A percentile compares a stretch with the other conserved stretches of the same genome.
Evolutionary conservation across 2,888 invertebrate species (phyloP).

Genomic region (Pherbina coryleti): DNA sequence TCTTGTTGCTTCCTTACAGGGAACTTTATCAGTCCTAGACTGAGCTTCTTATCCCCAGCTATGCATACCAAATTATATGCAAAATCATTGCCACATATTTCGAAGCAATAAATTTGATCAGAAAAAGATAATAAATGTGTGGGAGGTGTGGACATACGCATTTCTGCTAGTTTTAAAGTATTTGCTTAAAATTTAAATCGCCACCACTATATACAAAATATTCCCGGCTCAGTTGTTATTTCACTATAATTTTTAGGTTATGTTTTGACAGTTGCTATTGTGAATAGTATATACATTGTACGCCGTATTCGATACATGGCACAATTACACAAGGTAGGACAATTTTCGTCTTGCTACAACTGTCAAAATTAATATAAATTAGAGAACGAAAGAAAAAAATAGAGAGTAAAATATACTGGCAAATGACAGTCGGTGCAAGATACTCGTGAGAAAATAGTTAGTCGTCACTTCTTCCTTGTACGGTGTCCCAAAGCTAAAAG

Average conservation of each 20-base stretch:
- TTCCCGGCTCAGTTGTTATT: background rate
- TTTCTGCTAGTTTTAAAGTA: slow-evolving; percentile 45
- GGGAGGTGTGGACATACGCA: slow-evolving; percentile 62
- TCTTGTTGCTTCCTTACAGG: slow-evolving; percentile 69
- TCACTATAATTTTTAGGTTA: background rate
- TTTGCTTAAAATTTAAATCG: background rate
- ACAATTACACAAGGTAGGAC: too few relatives aligned
- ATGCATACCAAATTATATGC: slow-evolving; percentile 76
- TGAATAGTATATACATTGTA: too few relatives aligned
- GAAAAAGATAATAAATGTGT: slow-evolving; percentile 71
- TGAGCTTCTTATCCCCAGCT: slow-evolving; percentile 73
- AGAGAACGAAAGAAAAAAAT: too few relatives aligned
- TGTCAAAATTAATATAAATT: too few relatives aligned
- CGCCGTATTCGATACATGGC: too few relatives aligned
- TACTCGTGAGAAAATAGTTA: too few relatives aligned
- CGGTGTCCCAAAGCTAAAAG: too few relatives aligned
- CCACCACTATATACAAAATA: background rate
- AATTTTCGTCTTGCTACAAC: too few relatives aligned
- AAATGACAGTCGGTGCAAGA: too few relatives aligned
- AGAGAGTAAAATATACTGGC: too few relatives aligned
- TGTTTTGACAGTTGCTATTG: background rate
- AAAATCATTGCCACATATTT: slow-evolving; percentile 76
- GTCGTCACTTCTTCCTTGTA: too few relatives aligned
- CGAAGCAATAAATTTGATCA: slow-evolving; percentile 73
- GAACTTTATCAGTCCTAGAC: slow-evolving; percentile 73